A percentile compares a stretch with the other conserved stretches of the same genome.
Evolutionary conservation across 1,140 invertebrate genomes (phyloP).

Genomic region (Camponotus pennsylvanicus): DNA sequence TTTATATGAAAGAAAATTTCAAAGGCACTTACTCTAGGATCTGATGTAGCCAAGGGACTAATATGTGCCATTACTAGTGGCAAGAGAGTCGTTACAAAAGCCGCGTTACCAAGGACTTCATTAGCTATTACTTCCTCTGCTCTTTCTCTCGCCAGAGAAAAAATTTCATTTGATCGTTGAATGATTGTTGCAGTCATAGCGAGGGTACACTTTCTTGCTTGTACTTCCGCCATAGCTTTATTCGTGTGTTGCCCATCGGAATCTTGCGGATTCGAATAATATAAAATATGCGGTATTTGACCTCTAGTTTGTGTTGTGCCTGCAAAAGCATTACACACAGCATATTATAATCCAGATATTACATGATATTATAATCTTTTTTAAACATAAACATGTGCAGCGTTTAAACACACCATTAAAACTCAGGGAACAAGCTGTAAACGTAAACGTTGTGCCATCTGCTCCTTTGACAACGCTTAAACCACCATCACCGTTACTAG

Average conservation of each 20-base stretch:
- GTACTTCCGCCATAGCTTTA: slow-evolving; percentile 90
- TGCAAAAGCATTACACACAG: slow-evolving; percentile 50
- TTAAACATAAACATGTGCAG: neutral
- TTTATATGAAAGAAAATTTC: neutral
- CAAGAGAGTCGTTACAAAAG: slow-evolving; percentile 92
- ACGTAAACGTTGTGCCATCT: slow-evolving; percentile 97
- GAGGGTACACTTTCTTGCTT: slow-evolving; percentile 91
- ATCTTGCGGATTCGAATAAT: slow-evolving; percentile 90
- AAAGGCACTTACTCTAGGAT: slow-evolving; percentile 90
- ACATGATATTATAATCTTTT: neutral
- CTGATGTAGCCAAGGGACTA: slow-evolving; percentile 92
- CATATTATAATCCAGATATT: slow-evolving; percentile 6
- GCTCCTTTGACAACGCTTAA: slow-evolving; percentile 94
- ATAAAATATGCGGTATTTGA: slow-evolving; percentile 97
- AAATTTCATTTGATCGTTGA: slow-evolving; percentile 90
- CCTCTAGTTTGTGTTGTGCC: slow-evolving; percentile 95
- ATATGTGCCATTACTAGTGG: slow-evolving; percentile 94
- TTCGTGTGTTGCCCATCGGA: slow-evolving; percentile 89
- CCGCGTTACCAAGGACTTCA: slow-evolving; percentile 87
- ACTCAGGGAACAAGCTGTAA: slow-evolving; percentile 96
- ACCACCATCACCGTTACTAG: slow-evolving; percentile 97
- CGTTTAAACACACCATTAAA: slow-evolving; percentile 92
- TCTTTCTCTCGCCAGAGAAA: slow-evolving; percentile 90
- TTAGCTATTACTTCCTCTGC: slow-evolving; percentile 87
- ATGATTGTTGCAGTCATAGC: slow-evolving; percentile 91